These are phyloP conservation scores for Gymnobelideus leadbeateri DNA, from an alignment of 2,113 vertebrate genomes.

Conservation along the genomic window DNA sequence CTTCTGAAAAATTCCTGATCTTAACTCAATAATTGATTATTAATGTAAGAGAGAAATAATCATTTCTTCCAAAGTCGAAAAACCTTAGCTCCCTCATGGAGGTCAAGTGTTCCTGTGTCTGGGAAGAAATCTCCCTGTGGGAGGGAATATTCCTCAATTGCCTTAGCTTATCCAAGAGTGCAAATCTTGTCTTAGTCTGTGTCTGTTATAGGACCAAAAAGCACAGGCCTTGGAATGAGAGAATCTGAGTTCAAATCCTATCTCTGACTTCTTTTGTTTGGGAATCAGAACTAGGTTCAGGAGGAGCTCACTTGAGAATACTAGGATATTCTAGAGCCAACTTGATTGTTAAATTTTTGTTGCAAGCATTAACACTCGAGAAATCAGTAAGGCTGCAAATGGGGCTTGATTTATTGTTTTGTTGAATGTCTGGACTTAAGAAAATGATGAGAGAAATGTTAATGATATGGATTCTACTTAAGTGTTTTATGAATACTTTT, in stretches of 20 bases:
- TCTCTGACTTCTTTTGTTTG: background rate
- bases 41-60: too few species aligned
- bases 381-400: background rate
- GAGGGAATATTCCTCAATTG: background rate
- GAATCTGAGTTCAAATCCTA: background rate
- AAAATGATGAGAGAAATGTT: background rate
- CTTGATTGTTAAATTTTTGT: background rate
- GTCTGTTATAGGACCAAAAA: background rate
- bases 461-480: background rate
- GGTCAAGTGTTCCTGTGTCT: too few species aligned
- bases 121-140: too few species aligned
- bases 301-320: background rate
- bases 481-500: background rate
- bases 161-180: background rate
- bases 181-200: background rate
- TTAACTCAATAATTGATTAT: too few species aligned
- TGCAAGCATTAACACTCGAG: background rate
- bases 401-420: background rate
- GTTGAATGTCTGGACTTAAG: background rate
- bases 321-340: background rate
- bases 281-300: background rate
- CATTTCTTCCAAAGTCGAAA: background rate
- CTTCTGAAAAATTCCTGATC: too few species aligned
- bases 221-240: background rate
- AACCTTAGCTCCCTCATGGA: background rate